Evolutionary conservation across 2,888 invertebrate species (phyloP).

Genomic region (Pinctada fucata): DNA sequence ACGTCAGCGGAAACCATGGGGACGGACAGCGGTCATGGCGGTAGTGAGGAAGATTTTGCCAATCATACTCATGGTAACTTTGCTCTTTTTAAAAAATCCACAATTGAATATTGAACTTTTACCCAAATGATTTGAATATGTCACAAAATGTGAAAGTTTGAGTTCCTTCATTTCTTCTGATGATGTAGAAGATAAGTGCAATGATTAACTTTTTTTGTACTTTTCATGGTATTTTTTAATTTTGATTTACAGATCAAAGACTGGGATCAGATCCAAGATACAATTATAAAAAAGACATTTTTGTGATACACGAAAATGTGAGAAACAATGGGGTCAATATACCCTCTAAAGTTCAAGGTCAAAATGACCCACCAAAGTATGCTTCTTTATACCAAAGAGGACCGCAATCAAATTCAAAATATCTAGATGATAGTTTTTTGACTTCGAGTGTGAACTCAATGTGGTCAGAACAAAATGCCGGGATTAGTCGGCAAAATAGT

Average conservation of each 20-base stretch:
- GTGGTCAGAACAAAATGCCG: conserved; percentile 27
- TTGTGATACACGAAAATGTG: neutral
- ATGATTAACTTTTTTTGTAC: no score
- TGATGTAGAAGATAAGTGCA: no score
- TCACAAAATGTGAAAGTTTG: no score
- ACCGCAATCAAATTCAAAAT: conserved; percentile 19
- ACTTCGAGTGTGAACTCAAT: conserved; percentile 37
- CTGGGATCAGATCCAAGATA: neutral
- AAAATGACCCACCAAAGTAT: conserved; percentile 5
- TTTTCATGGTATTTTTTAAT: neutral
- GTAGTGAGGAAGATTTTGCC: conserved; percentile 41
- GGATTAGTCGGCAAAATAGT: conserved; percentile 23
- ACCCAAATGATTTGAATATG: no score
- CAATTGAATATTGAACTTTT: neutral
- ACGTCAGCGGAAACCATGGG: conserved; percentile 42
- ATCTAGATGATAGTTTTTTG: conserved; percentile 38
- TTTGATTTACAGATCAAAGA: conserved; percentile 18
- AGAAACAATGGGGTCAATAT: neutral
- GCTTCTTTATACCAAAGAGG: neutral
- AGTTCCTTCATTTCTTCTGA: no score
- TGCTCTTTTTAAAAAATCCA: neutral
- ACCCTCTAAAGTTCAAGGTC: conserved; percentile 5
- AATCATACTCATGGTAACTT: conserved; percentile 15
- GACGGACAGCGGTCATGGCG: conserved; percentile 45
- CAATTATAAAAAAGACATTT: conserved; percentile 11